Percentiles rank a stretch among this genome's conserved stretches.
Evolutionary conservation across 2,888 invertebrate genomes (phyloP).

Genomic region (Callimorpha dominula): DNA sequence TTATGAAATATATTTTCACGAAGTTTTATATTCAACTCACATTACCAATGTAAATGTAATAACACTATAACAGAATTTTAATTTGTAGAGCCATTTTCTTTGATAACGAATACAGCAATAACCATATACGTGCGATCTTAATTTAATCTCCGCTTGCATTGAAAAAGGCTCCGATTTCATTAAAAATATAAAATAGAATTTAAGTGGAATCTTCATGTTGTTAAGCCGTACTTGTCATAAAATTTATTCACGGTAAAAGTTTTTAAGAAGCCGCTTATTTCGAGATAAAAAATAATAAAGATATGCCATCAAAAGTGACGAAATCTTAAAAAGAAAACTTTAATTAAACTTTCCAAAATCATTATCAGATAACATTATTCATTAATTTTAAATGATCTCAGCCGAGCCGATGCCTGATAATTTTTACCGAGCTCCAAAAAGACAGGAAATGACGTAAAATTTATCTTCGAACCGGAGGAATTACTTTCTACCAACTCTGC

Average conservation of each 20-base stretch:
- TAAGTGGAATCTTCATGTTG: conserved; percentile 36
- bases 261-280: conserved; percentile 69
- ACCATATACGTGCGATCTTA: conserved; percentile 8
- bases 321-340: conserved; percentile 77
- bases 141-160: conserved; percentile 15
- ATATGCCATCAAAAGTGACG: conserved; percentile 79
- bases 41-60: not conserved
- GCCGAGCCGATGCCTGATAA: conserved; percentile 81
- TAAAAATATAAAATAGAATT: conserved; percentile 43
- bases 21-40: not conserved
- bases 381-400: conserved; percentile 84
- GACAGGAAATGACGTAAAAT: conserved; percentile 84
- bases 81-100: not conserved
- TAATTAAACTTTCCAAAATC: conserved; percentile 84
- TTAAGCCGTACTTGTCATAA: conserved; percentile 52
- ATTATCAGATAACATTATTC: conserved; percentile 87
- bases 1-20: not conserved
- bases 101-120: not conserved
- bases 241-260: conserved; percentile 72
- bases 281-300: conserved; percentile 75
- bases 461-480: conserved; percentile 82
- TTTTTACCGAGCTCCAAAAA: conserved; percentile 78
- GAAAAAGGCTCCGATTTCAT: conserved; percentile 9
- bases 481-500: conserved; percentile 81
- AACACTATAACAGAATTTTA: not conserved